Evolutionary conservation across 2,113 vertebrate genomes (phyloP), one percentile per base, ranked within the genome.

Genomic region (Onychostruthus taczanowskii): DNA sequence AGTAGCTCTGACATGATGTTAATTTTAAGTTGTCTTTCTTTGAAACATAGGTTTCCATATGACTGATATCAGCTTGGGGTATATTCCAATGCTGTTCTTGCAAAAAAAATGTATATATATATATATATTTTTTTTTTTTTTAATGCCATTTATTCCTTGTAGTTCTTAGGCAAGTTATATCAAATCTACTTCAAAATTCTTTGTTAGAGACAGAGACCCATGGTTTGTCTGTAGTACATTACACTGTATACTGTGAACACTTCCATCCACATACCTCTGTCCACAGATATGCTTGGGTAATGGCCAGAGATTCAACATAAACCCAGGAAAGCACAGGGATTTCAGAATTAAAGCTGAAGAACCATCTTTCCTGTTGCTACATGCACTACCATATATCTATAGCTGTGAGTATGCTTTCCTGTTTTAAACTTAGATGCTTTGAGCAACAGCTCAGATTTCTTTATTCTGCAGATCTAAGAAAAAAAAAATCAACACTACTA

Each of bases 11-110:
- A 20, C n/a, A 39, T 61, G 59, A 89, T 0, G 0, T 47, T 85
- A 76, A 90, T 87, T 91, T 92, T 69, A 63, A 82, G 41, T 53
- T 73, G 14, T 21, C 24, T 84, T 63, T 89, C 43, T 70, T 43
- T 84, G 79, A 91, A 94, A 72, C 44, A 61, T 19, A 16, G 8
- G 43, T 79, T 80, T n/a, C 23, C 18, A 23, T 59, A 68, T 46
- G 56, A 33, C 16, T 61, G 22, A 8, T 77, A 80, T 13, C 35
- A 87, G 50, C 35, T 73, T 37, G 55, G 35, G 31, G 15, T 69
- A 30, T 64, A 47, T 53, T 83, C 35, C 33, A 6, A 24, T 35
- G 37, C 9, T 72, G 43, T 81, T 56, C 37, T 82, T 83, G 61
- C 21, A 74, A 93, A 72, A 44, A 19, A 37, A 11, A 39, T 27